Evolutionary conservation across 2,113 vertebrate species (phyloP), one percentile per base, ranked within the genome.

Genomic region (Peromyscus californicus): DNA sequence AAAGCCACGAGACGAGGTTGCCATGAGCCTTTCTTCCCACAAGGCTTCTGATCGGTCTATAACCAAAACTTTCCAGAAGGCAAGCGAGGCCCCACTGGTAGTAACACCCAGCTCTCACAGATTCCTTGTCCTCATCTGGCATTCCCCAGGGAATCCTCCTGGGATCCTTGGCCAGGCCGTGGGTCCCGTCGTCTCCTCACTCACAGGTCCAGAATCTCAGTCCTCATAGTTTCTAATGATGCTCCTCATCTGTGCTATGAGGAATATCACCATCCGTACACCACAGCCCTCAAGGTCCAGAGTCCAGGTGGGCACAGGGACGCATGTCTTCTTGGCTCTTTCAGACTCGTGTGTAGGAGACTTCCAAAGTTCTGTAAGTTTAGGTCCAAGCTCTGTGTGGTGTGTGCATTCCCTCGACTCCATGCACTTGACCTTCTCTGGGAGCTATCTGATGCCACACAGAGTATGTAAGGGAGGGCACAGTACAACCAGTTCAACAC

Each of bases 1-100:
- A 90, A 97, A 97, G 79, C 89, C 85, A 57, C 1, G 33, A 95
- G 91, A 79, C 82, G 26, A n/a, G 90, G 91, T 93, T 63, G 72
- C 76, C 59, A 79, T 2, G 42, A 67, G 72, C 54, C 63, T 96
- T 74, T 95, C 90, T 96, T 93, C 74, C 94, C 93, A 76, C 42
- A 54, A 48, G 1, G 57, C 89, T 70, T 93, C 76, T 80, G 87
- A 83, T 70, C 29, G 13, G 48, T 48, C 17, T 36, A 36, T 91
- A 88, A 88, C 54, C 82, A 80, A 57, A 76, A 51, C 69, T 72
- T 84, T 48, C 79, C 59, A 67, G 33, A 65, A 78, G 89, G 57
- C 33, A 33, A 48, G 31, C 1, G 31, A 91, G 63, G 76, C 21
- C 21, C 1, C 9, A 7, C 0, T 39, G 16, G 51, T 29, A 10